Evolutionary conservation across 2,797 vertebrate species (phyloP), one percentile per base, ranked within the genome.

Genomic region (Pipistrellus nathusii): DNA sequence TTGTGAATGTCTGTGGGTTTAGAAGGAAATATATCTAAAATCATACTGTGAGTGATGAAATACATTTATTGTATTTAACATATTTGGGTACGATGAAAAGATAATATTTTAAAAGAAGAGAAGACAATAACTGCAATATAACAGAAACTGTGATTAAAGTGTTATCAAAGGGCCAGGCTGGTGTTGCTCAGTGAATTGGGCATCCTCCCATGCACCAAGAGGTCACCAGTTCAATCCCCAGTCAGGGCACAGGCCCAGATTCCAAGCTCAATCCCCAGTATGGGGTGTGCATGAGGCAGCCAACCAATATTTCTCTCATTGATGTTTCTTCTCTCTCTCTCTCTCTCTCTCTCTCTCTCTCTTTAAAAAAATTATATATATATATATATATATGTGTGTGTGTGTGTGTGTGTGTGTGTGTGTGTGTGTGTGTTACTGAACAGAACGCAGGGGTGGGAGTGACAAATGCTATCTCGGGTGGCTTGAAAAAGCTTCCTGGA

Each of bases 31-130:
- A 35, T 27, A 44, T 64, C 53, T 57, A 23, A 75, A 92, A 17
- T 66, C 12, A 64, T 62, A 76, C 32, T 78, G 44, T 88, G 66
- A 44, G 9, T 72, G n/a, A 55, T 55, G 20, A 55, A 55, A 55
- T 55, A 55, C 20, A 55, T 8, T 81, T 14, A 38, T 32, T 92
- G 6, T 64, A 46, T 55, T 85, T 85, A 59, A 25, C 66, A 1
- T 64, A 69, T 86, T 72, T 82, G 35, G 6, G 8, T 92, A 88
- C 82, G 55, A 23, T 32, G 55, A 69, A 90, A 87, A 90, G 21
- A 80, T 59, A 51, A 44, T 44, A 35, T 32, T 68, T 85, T 57
- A 55, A 27, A 90, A 64, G 38, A 75, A 72, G 14, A 77, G 55
- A 77, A 68, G 41, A 68, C 5, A 35, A 0, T 72, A 17, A 30